Conservation (phyloP, 2,888 invertebrate species). For the Dryobota labecula region DNA sequence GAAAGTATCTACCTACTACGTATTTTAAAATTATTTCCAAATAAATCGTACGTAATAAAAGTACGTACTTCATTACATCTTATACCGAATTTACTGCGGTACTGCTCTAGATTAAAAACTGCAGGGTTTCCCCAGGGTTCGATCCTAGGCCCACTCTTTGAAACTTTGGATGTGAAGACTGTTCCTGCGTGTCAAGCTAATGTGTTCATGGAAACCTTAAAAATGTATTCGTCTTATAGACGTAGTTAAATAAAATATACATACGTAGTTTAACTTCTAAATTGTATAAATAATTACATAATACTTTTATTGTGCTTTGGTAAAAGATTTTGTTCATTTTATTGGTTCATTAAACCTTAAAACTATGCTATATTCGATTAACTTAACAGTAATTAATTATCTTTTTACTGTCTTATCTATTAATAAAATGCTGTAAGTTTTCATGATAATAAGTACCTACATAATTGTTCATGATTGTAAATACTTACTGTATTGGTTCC, state of each 20-base stretch:
- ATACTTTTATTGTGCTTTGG: slow-evolving; percentile 65
- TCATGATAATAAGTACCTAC: slow-evolving; percentile 26
- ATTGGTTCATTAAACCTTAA: slow-evolving; percentile 31
- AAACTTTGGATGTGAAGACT: neutral
- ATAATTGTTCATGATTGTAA: slow-evolving; percentile 45
- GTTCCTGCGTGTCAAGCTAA: neutral
- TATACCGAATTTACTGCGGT: neutral
- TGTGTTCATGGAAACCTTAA: slow-evolving; percentile 8
- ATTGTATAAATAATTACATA: slow-evolving; percentile 49
- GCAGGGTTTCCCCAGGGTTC: slow-evolving; percentile 8
- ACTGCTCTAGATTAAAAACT: neutral
- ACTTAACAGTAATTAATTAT: slow-evolving; percentile 4
- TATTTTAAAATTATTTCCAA: neutral
- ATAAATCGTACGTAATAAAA: neutral
- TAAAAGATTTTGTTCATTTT: slow-evolving; percentile 55
- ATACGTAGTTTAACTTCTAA: slow-evolving; percentile 24
- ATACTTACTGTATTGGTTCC: slow-evolving; percentile 3
- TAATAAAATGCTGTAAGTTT: slow-evolving; percentile 31
- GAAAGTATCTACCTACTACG: neutral
- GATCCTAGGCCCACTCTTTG: slow-evolving; percentile 16
- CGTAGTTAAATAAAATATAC: slow-evolving; percentile 25
- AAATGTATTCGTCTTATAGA: slow-evolving; percentile 25
- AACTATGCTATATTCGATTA: slow-evolving; percentile 15
- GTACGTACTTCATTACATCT: neutral
- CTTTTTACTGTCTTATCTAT: slow-evolving; percentile 28